A percentile compares a stretch with the other conserved stretches of the same genome.
These are phyloP conservation scores for Temnothorax nylanderi DNA, from an alignment of 1,140 invertebrate genomes.

Conservation along the genomic window DNA sequence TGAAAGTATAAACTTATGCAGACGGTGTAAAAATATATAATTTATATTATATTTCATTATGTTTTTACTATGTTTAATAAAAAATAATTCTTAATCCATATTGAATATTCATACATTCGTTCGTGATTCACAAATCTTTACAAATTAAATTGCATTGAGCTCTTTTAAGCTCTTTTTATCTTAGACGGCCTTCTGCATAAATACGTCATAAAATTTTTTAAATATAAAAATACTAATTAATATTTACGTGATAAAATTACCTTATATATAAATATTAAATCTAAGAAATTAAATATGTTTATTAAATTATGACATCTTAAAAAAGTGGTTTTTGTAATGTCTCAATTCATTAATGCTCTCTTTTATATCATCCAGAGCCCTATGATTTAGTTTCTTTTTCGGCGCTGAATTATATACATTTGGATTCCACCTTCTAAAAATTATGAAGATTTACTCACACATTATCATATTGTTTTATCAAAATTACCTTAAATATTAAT, in stretches of 20 bases:
- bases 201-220: background rate
- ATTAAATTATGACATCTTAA: constrained; percentile 74
- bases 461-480: constrained; percentile 19
- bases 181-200: too few relatives aligned
- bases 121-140: background rate
- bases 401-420: constrained; percentile 87
- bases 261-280: too few relatives aligned
- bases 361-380: constrained; percentile 93
- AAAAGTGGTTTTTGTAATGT: constrained; percentile 89
- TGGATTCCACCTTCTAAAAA: constrained; percentile 90
- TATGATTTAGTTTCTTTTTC: constrained; percentile 89
- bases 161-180: background rate
- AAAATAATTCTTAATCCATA: background rate
- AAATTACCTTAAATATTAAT: background rate
- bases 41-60: background rate
- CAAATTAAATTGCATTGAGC: background rate
- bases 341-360: constrained; percentile 95
- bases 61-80: background rate
- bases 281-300: too few relatives aligned
- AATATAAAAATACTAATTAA: background rate
- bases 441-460: constrained; percentile 54
- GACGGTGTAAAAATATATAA: background rate
- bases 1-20: background rate
- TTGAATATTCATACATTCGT: background rate
- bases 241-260: too few relatives aligned